phyloP scores from a whole-genome alignment of 2,888 invertebrate species.

The Apodemia mormo region DNA sequence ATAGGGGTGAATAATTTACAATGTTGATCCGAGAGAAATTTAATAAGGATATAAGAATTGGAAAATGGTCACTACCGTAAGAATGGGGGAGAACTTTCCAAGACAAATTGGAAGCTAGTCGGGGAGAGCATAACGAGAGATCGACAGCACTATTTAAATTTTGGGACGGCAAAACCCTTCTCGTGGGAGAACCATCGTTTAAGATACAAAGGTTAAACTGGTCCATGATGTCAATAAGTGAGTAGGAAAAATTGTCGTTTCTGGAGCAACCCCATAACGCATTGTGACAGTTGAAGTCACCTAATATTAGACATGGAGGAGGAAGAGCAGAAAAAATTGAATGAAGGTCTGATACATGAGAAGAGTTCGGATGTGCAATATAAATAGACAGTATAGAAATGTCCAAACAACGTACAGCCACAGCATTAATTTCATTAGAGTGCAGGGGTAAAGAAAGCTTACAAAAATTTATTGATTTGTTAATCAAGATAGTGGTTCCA shows the following conservation, averaged over 20 bases:
- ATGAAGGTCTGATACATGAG: conserved; percentile 21
- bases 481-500: not conserved
- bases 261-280: conserved; percentile 31
- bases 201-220: conserved; percentile 33
- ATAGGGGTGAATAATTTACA: too few species aligned
- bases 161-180: conserved; percentile 29
- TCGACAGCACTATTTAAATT: not conserved
- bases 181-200: conserved; percentile 38
- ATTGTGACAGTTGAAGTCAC: conserved; percentile 32
- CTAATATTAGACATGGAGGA: conserved; percentile 24
- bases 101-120: too few species aligned
- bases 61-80: conserved; percentile 37
- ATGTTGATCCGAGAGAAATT: too few species aligned
- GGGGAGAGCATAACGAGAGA: too few species aligned
- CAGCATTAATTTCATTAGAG: too few species aligned
- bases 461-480: not conserved
- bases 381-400: too few species aligned
- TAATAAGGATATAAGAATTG: conserved; percentile 26
- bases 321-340: conserved; percentile 22
- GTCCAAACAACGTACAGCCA: too few species aligned
- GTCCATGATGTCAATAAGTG: conserved; percentile 32
- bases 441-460: too few species aligned
- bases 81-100: not conserved
- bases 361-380: conserved; percentile 30
- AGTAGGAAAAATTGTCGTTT: conserved; percentile 21